phyloP scores from a whole-genome alignment of 2,888 invertebrate species.

The Pollenia griseotomentosa region DNA sequence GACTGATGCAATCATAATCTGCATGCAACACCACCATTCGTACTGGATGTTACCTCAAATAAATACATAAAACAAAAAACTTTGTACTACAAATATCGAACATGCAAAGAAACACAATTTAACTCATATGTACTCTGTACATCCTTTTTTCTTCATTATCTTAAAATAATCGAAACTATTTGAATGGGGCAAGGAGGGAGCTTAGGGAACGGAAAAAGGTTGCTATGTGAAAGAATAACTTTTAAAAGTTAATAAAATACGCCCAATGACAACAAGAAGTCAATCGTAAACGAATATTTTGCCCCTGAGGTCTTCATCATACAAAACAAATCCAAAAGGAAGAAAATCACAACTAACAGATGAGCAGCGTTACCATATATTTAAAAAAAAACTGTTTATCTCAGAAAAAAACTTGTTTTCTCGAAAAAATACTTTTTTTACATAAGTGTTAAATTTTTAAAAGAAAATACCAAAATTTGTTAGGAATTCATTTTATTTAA shows the following conservation, averaged over 20 bases:
- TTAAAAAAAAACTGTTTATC: too few relatives aligned
- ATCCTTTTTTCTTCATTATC: conserved; percentile 5
- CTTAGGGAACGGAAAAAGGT: neutral
- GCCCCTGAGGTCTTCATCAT: conserved; percentile 82
- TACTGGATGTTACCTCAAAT: conserved; percentile 17
- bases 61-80: conserved; percentile 2
- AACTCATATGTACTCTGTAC: neutral
- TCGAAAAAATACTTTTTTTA: too few relatives aligned
- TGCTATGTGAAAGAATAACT: conserved; percentile 65
- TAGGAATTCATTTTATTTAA: too few relatives aligned
- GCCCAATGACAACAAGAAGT: conserved; percentile 83
- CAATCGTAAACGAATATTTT: conserved; percentile 78
- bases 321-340: conserved; percentile 21
- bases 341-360: neutral
- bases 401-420: too few relatives aligned
- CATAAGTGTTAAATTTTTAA: too few relatives aligned
- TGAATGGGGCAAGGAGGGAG: neutral
- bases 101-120: conserved; percentile 38
- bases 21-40: conserved; percentile 39
- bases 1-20: conserved; percentile 69
- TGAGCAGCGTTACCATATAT: too few relatives aligned
- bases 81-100: conserved; percentile 37
- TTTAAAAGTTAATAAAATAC: conserved; percentile 84
- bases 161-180: conserved; percentile 43
- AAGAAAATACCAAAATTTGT: too few relatives aligned